Conservation (phyloP, 2,888 invertebrate genomes). For the Podabrus alpinus region DNA sequence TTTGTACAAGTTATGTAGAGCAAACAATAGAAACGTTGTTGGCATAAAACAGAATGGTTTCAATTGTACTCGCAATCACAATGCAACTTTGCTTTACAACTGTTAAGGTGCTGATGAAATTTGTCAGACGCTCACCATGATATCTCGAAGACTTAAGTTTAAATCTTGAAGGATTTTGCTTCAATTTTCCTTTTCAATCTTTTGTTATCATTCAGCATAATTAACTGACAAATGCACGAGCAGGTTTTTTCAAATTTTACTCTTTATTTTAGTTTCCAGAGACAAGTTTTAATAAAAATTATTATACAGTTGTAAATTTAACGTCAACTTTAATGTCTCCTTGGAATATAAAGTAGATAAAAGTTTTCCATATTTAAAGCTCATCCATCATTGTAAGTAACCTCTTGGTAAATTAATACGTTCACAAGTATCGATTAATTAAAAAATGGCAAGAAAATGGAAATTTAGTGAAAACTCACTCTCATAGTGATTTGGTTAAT, state of each 20-base stretch:
- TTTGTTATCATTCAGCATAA: neutral
- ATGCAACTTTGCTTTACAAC: slow-evolving; percentile 14
- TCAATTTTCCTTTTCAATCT: neutral
- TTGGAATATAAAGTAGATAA: slow-evolving; percentile 9
- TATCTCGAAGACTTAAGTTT: neutral
- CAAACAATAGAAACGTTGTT: slow-evolving; percentile 13
- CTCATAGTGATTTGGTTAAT: neutral
- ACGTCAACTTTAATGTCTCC: neutral
- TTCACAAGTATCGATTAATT: neutral
- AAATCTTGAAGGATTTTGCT: neutral
- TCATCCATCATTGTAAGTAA: neutral
- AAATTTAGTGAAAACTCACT: neutral
- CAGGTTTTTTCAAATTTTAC: neutral
- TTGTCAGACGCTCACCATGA: slow-evolving; percentile 10
- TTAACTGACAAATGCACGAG: neutral
- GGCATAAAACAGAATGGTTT: slow-evolving; percentile 18
- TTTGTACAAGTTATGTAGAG: slow-evolving; percentile 13
- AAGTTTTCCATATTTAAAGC: neutral
- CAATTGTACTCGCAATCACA: slow-evolving; percentile 17
- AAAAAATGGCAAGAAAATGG: neutral
- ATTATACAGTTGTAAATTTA: neutral
- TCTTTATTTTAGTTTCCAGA: neutral
- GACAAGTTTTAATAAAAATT: neutral
- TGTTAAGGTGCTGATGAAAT: slow-evolving; percentile 20
- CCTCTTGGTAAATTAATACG: slow-evolving; percentile 11